A percentile compares a stretch with the other conserved stretches of the same genome.
These are phyloP conservation scores for Enteromius argenteus DNA, from an alignment of 2,797 vertebrate genomes.

Conservation along the genomic window DNA sequence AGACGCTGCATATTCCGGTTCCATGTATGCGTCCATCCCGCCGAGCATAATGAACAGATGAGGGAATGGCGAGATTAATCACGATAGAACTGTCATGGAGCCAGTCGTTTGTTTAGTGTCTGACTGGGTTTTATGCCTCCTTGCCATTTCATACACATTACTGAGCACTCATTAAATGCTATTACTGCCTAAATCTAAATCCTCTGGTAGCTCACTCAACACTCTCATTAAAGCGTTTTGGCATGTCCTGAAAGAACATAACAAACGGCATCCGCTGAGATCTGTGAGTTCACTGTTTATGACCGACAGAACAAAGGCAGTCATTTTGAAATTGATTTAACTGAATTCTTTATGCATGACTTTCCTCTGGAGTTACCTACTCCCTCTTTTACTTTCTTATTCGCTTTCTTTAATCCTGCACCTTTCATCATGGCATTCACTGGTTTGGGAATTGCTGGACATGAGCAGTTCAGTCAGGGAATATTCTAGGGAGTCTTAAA, in stretches of 20 bases:
- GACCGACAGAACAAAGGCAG: conserved; percentile 36
- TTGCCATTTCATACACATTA: conserved; percentile 43
- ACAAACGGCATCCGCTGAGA: conserved; percentile 26
- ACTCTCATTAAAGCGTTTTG: conserved; percentile 51
- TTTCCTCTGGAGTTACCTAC: conserved; percentile 2
- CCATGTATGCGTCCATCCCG: neutral
- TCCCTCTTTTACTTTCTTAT: neutral
- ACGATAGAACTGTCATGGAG: conserved; percentile 35
- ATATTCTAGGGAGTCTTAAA: conserved; percentile 1
- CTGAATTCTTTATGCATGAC: conserved; percentile 27
- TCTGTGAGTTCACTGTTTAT: conserved; percentile 41
- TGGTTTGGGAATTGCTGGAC: conserved; percentile 4
- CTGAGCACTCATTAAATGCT: conserved; percentile 45
- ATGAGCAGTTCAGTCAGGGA: conserved; percentile 2
- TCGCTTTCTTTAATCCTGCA: neutral
- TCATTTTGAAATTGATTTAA: conserved; percentile 23
- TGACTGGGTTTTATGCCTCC: conserved; percentile 47
- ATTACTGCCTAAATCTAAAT: conserved; percentile 46
- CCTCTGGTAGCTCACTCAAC: conserved; percentile 44
- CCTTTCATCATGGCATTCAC: conserved; percentile 4
- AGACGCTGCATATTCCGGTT: neutral
- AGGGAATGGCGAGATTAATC: conserved; percentile 39
- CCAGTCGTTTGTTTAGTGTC: conserved; percentile 46
- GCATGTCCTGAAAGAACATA: conserved; percentile 52
- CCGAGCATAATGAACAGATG: conserved; percentile 44